These are phyloP conservation scores for Drosophila planitibia DNA, from an alignment of 2,888 invertebrate species.

Conservation along the genomic window DNA sequence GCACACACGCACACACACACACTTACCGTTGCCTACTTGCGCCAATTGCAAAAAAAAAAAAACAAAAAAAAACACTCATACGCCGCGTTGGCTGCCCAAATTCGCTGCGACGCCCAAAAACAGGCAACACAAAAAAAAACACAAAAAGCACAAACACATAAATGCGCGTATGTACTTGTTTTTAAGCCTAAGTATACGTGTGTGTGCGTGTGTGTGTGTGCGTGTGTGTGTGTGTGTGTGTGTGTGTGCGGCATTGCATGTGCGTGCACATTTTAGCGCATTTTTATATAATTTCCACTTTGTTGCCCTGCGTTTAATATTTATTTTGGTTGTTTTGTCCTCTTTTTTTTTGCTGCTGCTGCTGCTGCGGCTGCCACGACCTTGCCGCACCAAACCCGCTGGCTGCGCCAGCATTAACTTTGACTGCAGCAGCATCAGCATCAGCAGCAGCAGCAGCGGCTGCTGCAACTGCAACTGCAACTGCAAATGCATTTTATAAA, in stretches of 20 bases:
- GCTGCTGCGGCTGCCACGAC: constrained; percentile 55
- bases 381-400: constrained; percentile 71
- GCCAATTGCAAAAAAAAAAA: constrained; percentile 9
- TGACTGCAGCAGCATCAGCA: constrained; percentile 36
- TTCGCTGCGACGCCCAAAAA: constrained; percentile 64
- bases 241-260: constrained; percentile 17
- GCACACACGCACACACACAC: constrained; percentile 19
- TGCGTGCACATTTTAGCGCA: constrained; percentile 74
- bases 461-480: constrained; percentile 2
- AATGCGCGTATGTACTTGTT: constrained; percentile 22
- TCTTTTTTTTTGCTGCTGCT: constrained; percentile 37
- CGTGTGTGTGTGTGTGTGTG: constrained; percentile 26
- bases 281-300: constrained; percentile 81
- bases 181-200: constrained; percentile 2
- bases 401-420: constrained; percentile 61
- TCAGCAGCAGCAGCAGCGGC: constrained; percentile 15
- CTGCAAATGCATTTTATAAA: constrained; percentile 40
- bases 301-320: constrained; percentile 67
- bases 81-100: constrained; percentile 58
- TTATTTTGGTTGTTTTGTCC: constrained; percentile 76
- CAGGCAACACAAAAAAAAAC: constrained; percentile 54
- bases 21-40: constrained; percentile 4
- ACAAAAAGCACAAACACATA: constrained; percentile 13
- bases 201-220: constrained; percentile 2
- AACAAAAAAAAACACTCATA: constrained; percentile 25